A percentile compares a stretch with the other conserved stretches of the same genome.
phyloP scores from a whole-genome alignment of 1,140 invertebrate species.

The Brachionus asplanchnoidis region DNA sequence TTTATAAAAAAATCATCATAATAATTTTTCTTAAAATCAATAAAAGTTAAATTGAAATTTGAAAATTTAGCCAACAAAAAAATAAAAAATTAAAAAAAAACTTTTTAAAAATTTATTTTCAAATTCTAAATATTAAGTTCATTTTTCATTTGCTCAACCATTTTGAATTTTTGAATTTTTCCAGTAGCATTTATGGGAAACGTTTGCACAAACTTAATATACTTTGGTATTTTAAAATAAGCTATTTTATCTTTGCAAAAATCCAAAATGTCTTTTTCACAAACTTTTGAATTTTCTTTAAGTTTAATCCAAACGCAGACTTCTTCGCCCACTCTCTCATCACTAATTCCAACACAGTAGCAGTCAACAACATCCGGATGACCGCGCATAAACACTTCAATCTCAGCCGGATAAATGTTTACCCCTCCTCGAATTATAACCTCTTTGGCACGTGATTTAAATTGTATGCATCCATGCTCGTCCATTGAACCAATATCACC shows the following conservation, averaged over 20 bases:
- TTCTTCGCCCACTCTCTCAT: constrained; percentile 50
- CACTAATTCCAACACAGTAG: constrained; percentile 62
- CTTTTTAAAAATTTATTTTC: background rate
- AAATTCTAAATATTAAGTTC: background rate
- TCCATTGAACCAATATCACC: constrained; percentile 40
- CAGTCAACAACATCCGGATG: constrained; percentile 17
- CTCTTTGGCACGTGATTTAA: constrained; percentile 80
- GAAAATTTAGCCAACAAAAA: background rate
- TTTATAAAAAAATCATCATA: too few relatives aligned
- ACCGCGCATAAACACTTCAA: constrained; percentile 50
- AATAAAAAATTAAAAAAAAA: background rate
- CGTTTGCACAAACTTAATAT: constrained; percentile 64
- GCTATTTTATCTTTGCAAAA: constrained; percentile 71
- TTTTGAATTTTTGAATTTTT: constrained; percentile 72
- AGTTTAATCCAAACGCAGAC: constrained; percentile 2
- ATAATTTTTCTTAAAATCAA: too few relatives aligned
- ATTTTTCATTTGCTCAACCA: constrained; percentile 55
- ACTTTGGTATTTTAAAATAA: constrained; percentile 74
- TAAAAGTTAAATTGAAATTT: background rate
- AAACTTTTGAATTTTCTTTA: background rate
- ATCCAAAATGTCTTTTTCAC: constrained; percentile 58
- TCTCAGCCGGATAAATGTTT: constrained; percentile 74
- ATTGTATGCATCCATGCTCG: constrained; percentile 47
- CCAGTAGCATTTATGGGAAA: constrained; percentile 79
- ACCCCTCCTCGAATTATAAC: constrained; percentile 86